Evolutionary conservation across 2,113 vertebrate genomes (phyloP).

Genomic region (Chamaetylas fuelleborni): DNA sequence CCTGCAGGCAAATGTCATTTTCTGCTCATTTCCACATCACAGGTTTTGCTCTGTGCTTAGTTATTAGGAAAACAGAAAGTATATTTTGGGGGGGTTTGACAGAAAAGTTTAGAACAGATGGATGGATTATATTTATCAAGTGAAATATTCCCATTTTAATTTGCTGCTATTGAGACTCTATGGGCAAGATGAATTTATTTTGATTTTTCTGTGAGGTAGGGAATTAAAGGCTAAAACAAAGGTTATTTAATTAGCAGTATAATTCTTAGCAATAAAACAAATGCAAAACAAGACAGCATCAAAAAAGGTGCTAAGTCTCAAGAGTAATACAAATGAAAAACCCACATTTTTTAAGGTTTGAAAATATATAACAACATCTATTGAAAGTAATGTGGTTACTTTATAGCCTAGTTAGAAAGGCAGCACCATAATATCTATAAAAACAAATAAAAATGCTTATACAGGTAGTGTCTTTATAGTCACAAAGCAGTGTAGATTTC

Average conservation of each 20-base stretch:
- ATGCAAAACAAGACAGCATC: background rate
- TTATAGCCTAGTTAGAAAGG: background rate
- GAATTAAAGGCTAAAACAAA: background rate
- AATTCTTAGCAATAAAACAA: background rate
- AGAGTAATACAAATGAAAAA: background rate
- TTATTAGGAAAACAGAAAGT: background rate
- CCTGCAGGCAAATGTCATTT: constrained; percentile 22
- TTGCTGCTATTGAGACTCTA: background rate
- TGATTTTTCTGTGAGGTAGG: background rate
- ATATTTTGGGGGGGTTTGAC: background rate
- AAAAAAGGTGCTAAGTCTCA: background rate
- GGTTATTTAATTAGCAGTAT: background rate
- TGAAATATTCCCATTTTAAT: background rate
- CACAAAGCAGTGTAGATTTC: background rate
- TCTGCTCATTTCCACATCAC: constrained; percentile 36
- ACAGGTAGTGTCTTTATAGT: background rate
- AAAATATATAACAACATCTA: background rate
- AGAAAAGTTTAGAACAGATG: constrained; percentile 16
- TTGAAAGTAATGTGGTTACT: background rate
- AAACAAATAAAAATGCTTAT: background rate
- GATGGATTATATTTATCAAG: constrained; percentile 5
- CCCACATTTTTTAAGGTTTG: background rate
- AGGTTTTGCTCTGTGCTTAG: background rate
- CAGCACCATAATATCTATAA: background rate
- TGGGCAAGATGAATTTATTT: background rate